Evolutionary conservation across 2,888 invertebrate genomes (phyloP).

Genomic region (Acanthoscelides obtectus): DNA sequence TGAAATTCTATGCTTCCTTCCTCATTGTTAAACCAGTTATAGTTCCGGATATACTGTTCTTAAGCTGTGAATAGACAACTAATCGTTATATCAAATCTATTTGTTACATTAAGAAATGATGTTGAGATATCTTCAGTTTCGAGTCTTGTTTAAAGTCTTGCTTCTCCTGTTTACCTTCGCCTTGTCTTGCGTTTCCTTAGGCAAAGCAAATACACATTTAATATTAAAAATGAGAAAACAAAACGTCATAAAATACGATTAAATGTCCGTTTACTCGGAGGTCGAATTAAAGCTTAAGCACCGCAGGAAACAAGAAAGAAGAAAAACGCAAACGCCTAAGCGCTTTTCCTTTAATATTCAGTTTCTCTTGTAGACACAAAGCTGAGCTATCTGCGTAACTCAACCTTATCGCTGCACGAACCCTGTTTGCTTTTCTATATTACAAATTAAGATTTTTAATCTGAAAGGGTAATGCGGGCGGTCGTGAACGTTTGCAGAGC

Average conservation of each 20-base stretch:
- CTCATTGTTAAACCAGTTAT: too few species aligned
- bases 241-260: constrained; percentile 18
- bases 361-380: constrained; percentile 12
- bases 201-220: constrained; percentile 13
- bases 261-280: constrained; percentile 15
- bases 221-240: constrained; percentile 18
- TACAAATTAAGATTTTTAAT: background rate
- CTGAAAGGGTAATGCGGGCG: background rate
- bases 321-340: constrained; percentile 15
- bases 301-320: background rate
- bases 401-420: background rate
- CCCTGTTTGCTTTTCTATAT: background rate
- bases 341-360: constrained; percentile 12
- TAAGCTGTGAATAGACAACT: too few species aligned
- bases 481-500: background rate
- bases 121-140: too few species aligned
- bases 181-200: too few species aligned
- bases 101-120: too few species aligned
- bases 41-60: too few species aligned
- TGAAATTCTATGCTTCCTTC: too few species aligned
- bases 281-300: constrained; percentile 18
- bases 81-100: too few species aligned
- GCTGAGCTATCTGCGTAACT: constrained; percentile 2
- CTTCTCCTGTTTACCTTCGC: too few species aligned
- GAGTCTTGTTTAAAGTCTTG: too few species aligned